Evolutionary conservation across 2,888 invertebrate species (phyloP).

Genomic region (Acleris literana): DNA sequence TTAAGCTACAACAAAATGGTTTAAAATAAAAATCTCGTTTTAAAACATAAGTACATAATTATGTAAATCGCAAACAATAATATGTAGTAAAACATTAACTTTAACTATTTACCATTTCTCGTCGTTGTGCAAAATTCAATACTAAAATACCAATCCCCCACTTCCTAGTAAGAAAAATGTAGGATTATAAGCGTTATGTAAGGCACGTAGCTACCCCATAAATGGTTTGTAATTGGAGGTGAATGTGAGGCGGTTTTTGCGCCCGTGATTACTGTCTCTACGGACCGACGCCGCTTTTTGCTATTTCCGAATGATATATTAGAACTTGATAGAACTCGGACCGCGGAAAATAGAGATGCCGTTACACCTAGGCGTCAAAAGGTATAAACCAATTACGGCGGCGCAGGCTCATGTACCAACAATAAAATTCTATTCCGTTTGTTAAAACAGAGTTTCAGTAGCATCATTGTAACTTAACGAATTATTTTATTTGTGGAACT

Average conservation of each 20-base stretch:
- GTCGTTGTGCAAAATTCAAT: constrained; percentile 5
- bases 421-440: too few species aligned
- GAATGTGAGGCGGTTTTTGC: constrained; percentile 70
- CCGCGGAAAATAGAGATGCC: constrained; percentile 7
- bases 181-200: constrained; percentile 71
- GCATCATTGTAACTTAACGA: too few species aligned
- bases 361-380: constrained; percentile 1
- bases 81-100: too few species aligned
- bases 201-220: constrained; percentile 71
- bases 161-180: constrained; percentile 52
- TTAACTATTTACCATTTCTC: too few species aligned
- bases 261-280: constrained; percentile 70
- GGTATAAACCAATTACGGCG: too few species aligned
- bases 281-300: constrained; percentile 73
- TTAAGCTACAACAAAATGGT: too few species aligned
- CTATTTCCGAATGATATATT: constrained; percentile 72
- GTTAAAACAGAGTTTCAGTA: too few species aligned
- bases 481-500: too few species aligned
- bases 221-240: constrained; percentile 78
- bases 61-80: neutral
- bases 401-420: too few species aligned
- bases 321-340: constrained; percentile 36
- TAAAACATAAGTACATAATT: too few species aligned
- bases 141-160: constrained; percentile 38
- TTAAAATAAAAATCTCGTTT: too few species aligned